phyloP scores from a whole-genome alignment of 2,888 invertebrate genomes.

The Euplexia lucipara region DNA sequence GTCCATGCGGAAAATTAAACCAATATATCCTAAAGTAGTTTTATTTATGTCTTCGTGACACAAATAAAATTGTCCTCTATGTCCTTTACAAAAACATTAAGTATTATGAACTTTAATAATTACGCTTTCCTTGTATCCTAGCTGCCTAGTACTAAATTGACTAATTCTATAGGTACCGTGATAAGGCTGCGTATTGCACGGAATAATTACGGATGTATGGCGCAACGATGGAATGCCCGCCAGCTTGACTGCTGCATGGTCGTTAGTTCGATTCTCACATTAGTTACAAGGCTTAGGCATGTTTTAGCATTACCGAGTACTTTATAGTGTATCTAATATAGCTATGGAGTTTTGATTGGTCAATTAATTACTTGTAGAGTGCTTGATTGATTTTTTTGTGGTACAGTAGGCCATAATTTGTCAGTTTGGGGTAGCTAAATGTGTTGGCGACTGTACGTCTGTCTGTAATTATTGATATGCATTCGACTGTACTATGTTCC shows the following conservation, averaged over 20 bases:
- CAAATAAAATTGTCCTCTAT: too few species aligned
- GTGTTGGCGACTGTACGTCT: too few species aligned
- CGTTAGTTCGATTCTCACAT: conserved; percentile 30
- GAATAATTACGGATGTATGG: not conserved
- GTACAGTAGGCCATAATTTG: too few species aligned
- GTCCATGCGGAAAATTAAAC: not conserved
- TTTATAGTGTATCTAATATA: not conserved
- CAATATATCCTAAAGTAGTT: not conserved
- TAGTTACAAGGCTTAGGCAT: not conserved
- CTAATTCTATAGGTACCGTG: not conserved
- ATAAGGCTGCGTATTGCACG: not conserved
- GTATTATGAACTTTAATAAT: not conserved
- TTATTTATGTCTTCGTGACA: not conserved
- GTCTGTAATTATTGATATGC: too few species aligned
- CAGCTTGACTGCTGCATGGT: not conserved
- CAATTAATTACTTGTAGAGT: too few species aligned
- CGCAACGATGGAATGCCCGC: conserved; percentile 3
- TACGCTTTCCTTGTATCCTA: not conserved
- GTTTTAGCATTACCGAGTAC: not conserved
- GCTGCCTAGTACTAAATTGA: not conserved
- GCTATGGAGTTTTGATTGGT: too few species aligned
- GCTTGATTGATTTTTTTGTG: not conserved
- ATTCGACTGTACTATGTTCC: not conserved
- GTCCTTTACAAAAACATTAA: not conserved
- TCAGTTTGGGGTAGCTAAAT: too few species aligned